Evolutionary conservation across 2,797 vertebrate species (phyloP), one percentile per base, ranked within the genome.

Genomic region (Bovichtus variegatus): DNA sequence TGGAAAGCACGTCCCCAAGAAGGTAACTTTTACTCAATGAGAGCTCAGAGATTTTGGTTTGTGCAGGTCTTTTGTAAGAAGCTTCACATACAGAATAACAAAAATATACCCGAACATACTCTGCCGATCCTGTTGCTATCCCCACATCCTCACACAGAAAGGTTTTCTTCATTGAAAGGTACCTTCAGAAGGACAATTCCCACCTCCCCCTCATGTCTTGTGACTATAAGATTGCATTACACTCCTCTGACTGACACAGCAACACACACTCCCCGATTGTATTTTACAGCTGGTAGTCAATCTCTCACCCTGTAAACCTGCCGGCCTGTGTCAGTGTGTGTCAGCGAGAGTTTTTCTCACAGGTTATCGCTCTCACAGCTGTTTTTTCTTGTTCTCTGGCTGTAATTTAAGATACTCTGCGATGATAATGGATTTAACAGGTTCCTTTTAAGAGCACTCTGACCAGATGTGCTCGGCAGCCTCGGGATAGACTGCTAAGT

Each of bases 271-370:
- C 71, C 79, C 78, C 78, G 85, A 87, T 80, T 85, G 62, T 81
- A 19, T 89, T 93, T 92, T 91, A 90, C 87, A 77, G 60, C 81
- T 68, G 74, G 82, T 81, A 90, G 92, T 92, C 91, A 87, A 88
- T 94, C 91, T 91, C 71, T 92, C 91, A 88, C 88, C 87, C 86
- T 87, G 87, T 93, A 88, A 93, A 94, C 46, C 86, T 83, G 88
- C 82, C 34, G 49, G 76, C 44, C 78, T 73, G 74, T 71, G 84
- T 91, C 77, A 74, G 59, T 54, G 54, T 31, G 18, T 2, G 63
- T 86, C 78, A 83, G 83, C 38, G 50, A 29, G 72, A 58, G 62
- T 84, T 90, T n/a, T 92, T 89, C 89, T 93, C 78, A 83, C 90
- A 92, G 87, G 90, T 94, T 93, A 92, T 93, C 87, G 69, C 87